These are phyloP conservation scores for Leptoteleia sp. DNA, from an alignment of 1,140 invertebrate genomes.

Conservation along the genomic window DNA sequence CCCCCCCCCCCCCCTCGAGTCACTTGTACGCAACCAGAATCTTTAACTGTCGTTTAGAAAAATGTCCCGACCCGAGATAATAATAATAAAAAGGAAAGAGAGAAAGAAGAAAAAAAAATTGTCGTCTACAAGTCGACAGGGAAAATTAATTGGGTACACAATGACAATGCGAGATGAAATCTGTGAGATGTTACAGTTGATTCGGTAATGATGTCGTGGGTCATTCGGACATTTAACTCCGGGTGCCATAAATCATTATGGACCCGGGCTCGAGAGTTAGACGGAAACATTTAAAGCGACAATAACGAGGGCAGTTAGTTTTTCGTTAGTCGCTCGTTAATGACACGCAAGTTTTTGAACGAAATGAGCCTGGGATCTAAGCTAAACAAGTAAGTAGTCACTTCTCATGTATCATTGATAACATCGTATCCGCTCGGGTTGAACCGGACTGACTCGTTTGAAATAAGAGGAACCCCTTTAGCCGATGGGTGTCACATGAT, in stretches of 20 bases:
- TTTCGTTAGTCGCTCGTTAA: slow-evolving; percentile 15
- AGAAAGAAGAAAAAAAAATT: no score
- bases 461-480: slow-evolving; percentile 55
- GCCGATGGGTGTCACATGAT: slow-evolving; percentile 75
- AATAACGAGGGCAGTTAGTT: slow-evolving; percentile 14
- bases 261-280: not conserved
- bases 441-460: slow-evolving; percentile 62
- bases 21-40: no score
- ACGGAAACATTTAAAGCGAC: slow-evolving; percentile 11
- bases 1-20: no score
- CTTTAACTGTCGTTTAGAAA: no score
- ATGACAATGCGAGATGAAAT: slow-evolving; percentile 37
- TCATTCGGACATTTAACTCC: slow-evolving; percentile 1
- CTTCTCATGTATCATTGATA: slow-evolving; percentile 64
- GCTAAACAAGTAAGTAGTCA: slow-evolving; percentile 50
- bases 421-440: slow-evolving; percentile 50
- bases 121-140: slow-evolving; percentile 5
- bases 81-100: no score
- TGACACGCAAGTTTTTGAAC: slow-evolving; percentile 36
- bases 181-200: slow-evolving; percentile 13
- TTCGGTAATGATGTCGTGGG: slow-evolving; percentile 25
- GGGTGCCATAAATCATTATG: slow-evolving; percentile 15
- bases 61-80: no score
- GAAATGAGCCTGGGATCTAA: slow-evolving; percentile 21
- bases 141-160: slow-evolving; percentile 45